These are phyloP conservation scores for Drosophila oshimai DNA, from an alignment of 1,140 invertebrate species.

Conservation along the genomic window DNA sequence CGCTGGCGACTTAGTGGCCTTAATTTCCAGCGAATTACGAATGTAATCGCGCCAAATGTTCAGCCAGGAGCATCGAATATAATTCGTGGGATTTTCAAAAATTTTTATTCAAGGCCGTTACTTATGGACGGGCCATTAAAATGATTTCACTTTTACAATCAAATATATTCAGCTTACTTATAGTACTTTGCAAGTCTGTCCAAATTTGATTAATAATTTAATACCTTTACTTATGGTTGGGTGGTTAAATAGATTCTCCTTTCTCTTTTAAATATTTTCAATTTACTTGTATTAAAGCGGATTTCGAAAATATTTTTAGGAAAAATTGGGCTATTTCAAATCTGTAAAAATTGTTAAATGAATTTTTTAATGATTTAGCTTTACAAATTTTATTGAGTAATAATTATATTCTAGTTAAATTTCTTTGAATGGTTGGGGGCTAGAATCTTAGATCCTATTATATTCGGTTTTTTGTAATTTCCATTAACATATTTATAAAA, in stretches of 20 bases:
- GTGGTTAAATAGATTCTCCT: background rate
- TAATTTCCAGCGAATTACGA: conserved; percentile 67
- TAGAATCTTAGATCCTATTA: no score
- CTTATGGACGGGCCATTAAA: background rate
- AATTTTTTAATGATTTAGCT: no score
- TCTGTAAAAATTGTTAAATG: no score
- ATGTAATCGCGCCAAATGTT: conserved; percentile 51
- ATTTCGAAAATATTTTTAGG: background rate
- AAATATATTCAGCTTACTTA: background rate
- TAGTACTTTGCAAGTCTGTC: no score
- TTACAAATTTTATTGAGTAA: no score
- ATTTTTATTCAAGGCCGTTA: conserved; percentile 12
- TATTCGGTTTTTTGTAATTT: no score
- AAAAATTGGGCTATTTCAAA: no score
- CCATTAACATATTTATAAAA: no score
- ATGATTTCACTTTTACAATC: background rate
- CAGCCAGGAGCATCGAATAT: conserved; percentile 21
- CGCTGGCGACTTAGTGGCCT: conserved; percentile 60
- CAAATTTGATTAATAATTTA: no score
- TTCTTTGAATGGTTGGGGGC: no score
- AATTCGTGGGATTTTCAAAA: conserved; percentile 32
- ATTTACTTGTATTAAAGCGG: background rate
- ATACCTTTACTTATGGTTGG: background rate
- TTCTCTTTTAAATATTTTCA: background rate
- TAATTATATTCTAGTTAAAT: no score